These are phyloP conservation scores for Astropecten irregularis DNA, from an alignment of 53 echinoderm and acorn worm species.

Conservation along the genomic window DNA sequence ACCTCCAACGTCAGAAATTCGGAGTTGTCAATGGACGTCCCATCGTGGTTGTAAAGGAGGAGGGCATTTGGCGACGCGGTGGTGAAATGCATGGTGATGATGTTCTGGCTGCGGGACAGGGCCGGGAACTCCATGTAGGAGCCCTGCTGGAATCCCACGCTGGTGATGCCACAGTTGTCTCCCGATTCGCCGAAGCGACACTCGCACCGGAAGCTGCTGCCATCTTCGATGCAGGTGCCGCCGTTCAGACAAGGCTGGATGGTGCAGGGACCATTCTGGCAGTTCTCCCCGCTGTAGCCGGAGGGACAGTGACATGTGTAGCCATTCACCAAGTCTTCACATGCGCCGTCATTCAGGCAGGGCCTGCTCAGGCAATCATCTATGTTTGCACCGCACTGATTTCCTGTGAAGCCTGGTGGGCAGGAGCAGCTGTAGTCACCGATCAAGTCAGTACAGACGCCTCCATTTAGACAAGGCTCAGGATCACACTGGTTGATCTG, in stretches of 20 bases:
- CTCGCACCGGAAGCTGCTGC: conserved; percentile 71
- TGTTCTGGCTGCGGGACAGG: conserved; percentile 48
- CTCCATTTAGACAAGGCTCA: conserved; percentile 78
- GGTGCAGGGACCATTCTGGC: conserved; percentile 88
- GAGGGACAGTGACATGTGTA: conserved; percentile 73
- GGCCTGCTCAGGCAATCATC: conserved; percentile 78
- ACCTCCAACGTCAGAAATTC: conserved; percentile 89
- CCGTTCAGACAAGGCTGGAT: conserved; percentile 78
- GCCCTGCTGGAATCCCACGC: conserved; percentile 79
- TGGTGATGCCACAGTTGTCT: conserved; percentile 72
- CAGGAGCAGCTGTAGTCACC: conserved; percentile 79
- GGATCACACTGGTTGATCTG: conserved; percentile 83
- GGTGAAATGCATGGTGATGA: conserved; percentile 80
- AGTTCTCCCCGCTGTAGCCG: conserved; percentile 79
- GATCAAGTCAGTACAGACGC: conserved; percentile 66
- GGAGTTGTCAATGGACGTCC: conserved; percentile 57
- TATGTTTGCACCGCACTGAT: conserved; percentile 64
- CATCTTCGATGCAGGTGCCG: conserved; percentile 74
- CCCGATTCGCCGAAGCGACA: conserved; percentile 84
- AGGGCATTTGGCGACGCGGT: conserved; percentile 75
- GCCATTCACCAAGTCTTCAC: conserved; percentile 70
- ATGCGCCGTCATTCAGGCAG: conserved; percentile 72
- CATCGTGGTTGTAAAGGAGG: conserved; percentile 93
- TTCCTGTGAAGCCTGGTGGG: conserved; percentile 75
- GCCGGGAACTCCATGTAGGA: conserved; percentile 74